Base-by-base conservation (phyloP, 2,113 vertebrate genomes). In the Cyanistes caeruleus region DNA sequence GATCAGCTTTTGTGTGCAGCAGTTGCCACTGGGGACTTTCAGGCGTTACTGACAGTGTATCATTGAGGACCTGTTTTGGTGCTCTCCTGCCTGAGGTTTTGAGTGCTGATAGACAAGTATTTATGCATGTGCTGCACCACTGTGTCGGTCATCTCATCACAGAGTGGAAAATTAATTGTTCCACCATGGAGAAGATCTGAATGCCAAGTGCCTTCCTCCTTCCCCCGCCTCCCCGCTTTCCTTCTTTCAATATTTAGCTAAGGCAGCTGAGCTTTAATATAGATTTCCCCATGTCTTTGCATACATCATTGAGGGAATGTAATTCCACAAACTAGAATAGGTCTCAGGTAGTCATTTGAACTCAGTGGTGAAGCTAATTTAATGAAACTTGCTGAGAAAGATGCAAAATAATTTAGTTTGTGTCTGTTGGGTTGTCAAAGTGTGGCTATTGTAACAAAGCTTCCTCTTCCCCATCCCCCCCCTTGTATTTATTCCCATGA, bases 331-430 rank as follows among this genome's bases (percentile, higher is more conserved):
- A 86, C 43, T 39, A 49, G 95, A 95, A 81, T 16, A 87, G 76
- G 53, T 67, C 48, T 95, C 92, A 95, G 58, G 96, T 92, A 96
- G 93, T 97, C 95, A 97, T 97, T 97, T 97, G 94, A 98, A 97
- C 93, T 94, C 52, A 82, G 52, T 13, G 2, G 41, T 90, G 64
- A 65, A 92, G 70, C 63, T 97, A 97, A 97, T 97, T 96, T 96
- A 97, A 96, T 60, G 68, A 90, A 97, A 93, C 77, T 97, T 89
- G 49, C 92, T 96, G 64, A 89, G 85, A 97, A 94, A 96, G 84
- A 94, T 43, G 72, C 65, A 90, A 90, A 97, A 95, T 96, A 96
- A 97, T 97, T 96, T 95, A 90, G 83, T 86, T 97, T 96, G 84
- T 95, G 48, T 84, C 91, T 97, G 37, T 53, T 92, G 85, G 52